These are phyloP conservation scores for Zaprionus bogoriensis DNA, from an alignment of 2,888 invertebrate genomes.

Conservation along the genomic window DNA sequence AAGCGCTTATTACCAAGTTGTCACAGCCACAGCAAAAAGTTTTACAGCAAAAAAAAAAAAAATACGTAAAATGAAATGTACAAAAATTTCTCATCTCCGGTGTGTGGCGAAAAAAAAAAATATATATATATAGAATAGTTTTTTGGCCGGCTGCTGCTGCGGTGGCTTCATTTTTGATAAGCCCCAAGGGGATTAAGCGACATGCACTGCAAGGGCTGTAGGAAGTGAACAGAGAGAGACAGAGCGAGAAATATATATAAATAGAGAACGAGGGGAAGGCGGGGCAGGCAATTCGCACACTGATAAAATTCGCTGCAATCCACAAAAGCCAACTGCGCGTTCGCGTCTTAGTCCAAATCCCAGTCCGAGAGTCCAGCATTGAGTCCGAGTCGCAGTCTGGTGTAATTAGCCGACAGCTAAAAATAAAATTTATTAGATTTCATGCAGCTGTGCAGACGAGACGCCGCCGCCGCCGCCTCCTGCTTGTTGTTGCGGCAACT, in stretches of 20 bases:
- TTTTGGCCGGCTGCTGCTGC: conserved; percentile 12
- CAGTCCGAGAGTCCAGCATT: not conserved
- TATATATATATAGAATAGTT: conserved; percentile 1
- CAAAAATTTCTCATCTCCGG: not conserved
- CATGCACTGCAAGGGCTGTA: not conserved
- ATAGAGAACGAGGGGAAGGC: not conserved
- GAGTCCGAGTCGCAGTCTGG: conserved; percentile 20
- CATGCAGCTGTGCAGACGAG: conserved; percentile 47
- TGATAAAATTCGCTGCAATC: conserved; percentile 58
- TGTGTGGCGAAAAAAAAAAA: not conserved
- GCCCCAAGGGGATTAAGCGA: conserved; percentile 52
- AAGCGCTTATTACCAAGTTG: not conserved
- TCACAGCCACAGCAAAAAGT: not conserved
- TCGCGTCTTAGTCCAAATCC: not conserved
- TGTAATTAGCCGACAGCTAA: conserved; percentile 69
- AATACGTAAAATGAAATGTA: not conserved
- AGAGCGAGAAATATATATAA: not conserved
- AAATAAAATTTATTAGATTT: conserved; percentile 73
- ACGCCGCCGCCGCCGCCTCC: conserved; percentile 4
- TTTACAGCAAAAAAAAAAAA: not conserved
- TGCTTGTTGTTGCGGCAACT: conserved; percentile 6
- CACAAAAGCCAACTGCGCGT: conserved; percentile 35
- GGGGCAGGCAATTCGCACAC: conserved; percentile 16
- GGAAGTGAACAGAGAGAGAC: not conserved
- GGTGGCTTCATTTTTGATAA: conserved; percentile 44